These are phyloP conservation scores for Chaunax sp. DNA, from an alignment of 2,797 vertebrate species.

Conservation along the genomic window DNA sequence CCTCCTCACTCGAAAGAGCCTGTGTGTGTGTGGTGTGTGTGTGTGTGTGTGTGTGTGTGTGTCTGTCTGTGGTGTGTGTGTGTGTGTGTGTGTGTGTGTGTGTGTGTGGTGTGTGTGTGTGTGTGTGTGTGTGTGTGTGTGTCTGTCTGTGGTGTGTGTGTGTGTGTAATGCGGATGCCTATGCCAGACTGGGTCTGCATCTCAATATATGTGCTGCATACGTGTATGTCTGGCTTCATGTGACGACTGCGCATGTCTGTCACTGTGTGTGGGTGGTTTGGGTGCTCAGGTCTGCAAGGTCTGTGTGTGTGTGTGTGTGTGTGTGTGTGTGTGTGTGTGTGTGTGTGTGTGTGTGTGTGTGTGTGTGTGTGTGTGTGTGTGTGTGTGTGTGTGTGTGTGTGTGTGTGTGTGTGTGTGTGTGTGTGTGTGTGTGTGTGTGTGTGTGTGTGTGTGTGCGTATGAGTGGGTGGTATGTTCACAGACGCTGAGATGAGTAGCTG, in stretches of 20 bases:
- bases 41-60: no score
- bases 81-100: no score
- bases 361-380: slow-evolving; percentile 62
- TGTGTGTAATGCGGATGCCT: slow-evolving; percentile 52
- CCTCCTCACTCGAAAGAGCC: slow-evolving; percentile 67
- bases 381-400: slow-evolving; percentile 50
- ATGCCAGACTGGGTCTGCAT: slow-evolving; percentile 59
- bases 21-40: slow-evolving; percentile 50
- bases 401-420: slow-evolving; percentile 17
- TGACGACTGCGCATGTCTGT: slow-evolving; percentile 74
- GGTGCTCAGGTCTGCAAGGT: slow-evolving; percentile 72
- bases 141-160: no score
- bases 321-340: slow-evolving; percentile 37
- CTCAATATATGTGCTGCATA: slow-evolving; percentile 76
- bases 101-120: slow-evolving; percentile 16
- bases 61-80: no score
- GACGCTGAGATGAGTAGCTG: slow-evolving; percentile 74
- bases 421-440: slow-evolving; percentile 23
- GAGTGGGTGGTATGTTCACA: slow-evolving; percentile 67
- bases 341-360: slow-evolving; percentile 62
- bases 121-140: slow-evolving; percentile 46
- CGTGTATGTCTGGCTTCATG: slow-evolving; percentile 72
- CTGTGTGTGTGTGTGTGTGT: slow-evolving; percentile 31
- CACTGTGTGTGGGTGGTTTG: slow-evolving; percentile 77
- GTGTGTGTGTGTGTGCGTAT: slow-evolving; percentile 62